A percentile compares a stretch with the other conserved stretches of the same genome.
Conservation (phyloP, 1,140 invertebrate species). For the Drosophila funebris region DNA sequence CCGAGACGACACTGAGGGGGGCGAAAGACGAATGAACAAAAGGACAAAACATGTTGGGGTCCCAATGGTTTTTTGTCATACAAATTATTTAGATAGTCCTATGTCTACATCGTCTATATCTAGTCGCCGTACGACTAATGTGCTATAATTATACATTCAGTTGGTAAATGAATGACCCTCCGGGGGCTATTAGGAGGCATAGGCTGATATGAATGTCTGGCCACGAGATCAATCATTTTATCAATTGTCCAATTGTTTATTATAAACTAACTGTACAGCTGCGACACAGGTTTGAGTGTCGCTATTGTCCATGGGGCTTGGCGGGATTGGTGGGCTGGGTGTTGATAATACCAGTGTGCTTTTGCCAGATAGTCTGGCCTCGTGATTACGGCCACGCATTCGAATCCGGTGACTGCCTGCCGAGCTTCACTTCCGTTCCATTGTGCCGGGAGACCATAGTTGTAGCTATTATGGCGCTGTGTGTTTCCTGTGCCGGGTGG, state of each 20-base stretch:
- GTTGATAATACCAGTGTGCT: slow-evolving; percentile 18
- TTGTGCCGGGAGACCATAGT: slow-evolving; percentile 29
- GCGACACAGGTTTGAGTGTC: too few species aligned
- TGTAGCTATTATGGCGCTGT: slow-evolving; percentile 42
- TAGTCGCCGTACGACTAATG: slow-evolving; percentile 12
- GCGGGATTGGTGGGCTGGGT: slow-evolving; percentile 3
- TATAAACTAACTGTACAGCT: slow-evolving; percentile 3
- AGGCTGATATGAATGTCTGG: background rate
- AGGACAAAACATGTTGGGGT: background rate
- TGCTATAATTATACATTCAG: slow-evolving; percentile 32
- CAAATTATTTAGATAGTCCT: slow-evolving; percentile 24
- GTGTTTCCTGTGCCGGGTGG: slow-evolving; percentile 31
- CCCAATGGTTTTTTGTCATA: slow-evolving; percentile 18
- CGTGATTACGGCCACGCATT: slow-evolving; percentile 28
- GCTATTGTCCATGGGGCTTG: too few species aligned
- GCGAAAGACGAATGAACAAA: background rate
- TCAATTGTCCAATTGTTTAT: slow-evolving; percentile 35
- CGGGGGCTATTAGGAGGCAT: slow-evolving; percentile 13
- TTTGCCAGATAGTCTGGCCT: slow-evolving; percentile 18
- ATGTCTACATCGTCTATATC: slow-evolving; percentile 1
- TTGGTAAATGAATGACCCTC: background rate
- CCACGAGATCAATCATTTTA: slow-evolving; percentile 34
- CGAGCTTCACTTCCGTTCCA: slow-evolving; percentile 36
- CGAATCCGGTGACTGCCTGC: slow-evolving; percentile 29
- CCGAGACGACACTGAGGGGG: background rate